These are phyloP conservation scores for Macrotis lagotis DNA, from an alignment of 2,113 vertebrate genomes.

Conservation along the genomic window DNA sequence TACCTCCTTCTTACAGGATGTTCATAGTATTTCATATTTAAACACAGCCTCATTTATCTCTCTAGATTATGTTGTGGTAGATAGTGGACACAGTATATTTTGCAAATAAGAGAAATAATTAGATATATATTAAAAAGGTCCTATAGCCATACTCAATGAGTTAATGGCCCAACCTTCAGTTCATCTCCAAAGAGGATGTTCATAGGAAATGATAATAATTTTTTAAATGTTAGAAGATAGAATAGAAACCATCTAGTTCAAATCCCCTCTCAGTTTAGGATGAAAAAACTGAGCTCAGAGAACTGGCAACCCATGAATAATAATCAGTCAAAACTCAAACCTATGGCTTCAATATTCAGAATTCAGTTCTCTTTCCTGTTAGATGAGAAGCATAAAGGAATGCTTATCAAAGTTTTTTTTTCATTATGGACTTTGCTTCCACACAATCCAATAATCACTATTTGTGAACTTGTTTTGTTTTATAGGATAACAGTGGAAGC, in stretches of 20 bases:
- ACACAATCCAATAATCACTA: not conserved
- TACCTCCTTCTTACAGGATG: not conserved
- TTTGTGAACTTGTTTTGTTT: conserved; percentile 33
- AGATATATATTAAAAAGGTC: not conserved
- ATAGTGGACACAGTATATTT: not conserved
- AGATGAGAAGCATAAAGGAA: not conserved
- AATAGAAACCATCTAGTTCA: not conserved
- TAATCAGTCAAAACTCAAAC: not conserved
- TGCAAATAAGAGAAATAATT: not conserved
- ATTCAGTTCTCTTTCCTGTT: not conserved
- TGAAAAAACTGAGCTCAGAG: not conserved
- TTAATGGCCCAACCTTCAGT: not conserved
- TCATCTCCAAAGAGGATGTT: not conserved
- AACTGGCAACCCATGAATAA: not conserved
- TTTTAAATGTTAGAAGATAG: not conserved
- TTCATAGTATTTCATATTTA: not conserved
- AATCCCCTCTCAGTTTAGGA: not conserved
- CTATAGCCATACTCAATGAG: not conserved
- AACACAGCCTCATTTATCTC: not conserved
- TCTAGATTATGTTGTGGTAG: not conserved
- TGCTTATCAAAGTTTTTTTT: not conserved
- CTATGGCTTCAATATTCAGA: not conserved
- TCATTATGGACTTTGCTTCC: not conserved
- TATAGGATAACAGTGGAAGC: conserved; percentile 89
- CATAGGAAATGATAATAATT: not conserved